Base-by-base conservation (phyloP, 2,113 vertebrate species). In the Andinoacara biseriatus region DNA sequence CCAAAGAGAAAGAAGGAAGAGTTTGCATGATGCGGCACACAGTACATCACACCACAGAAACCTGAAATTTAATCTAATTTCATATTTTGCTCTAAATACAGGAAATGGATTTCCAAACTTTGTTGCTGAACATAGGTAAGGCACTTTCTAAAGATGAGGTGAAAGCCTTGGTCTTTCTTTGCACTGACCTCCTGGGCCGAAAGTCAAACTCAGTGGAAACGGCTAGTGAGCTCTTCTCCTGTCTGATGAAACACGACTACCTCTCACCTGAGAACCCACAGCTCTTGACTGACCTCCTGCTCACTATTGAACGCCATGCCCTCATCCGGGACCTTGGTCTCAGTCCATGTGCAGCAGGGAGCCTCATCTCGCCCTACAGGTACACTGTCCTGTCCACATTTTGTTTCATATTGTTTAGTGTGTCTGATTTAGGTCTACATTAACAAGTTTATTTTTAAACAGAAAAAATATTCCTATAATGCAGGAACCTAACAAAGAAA, bases 201-300 rank as follows among this genome's bases (percentile, higher is more conserved):
- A 93, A 87, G 58, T 58, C 81, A 10, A 67, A 58, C 56, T 54
- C 58, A 1, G 80, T 95, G 78, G 29, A 81, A 10, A 43, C 58
- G 0, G 87, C 89, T 52, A 76, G 2, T 2, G 58, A 92, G 0
- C 92, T 96, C 29, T 96, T 96, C 88, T 31, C 7, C 10, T 49
- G 75, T 7, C 91, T 96, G 78, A 35, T 3, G n/a, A 63, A 90
- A 2, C 24, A 38, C 9, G 87, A 87, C 46, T 20, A 33, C 52
- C 87, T 96, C 4, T 90, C 93, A 3, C 0, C 43, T 1, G 85
- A 93, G 5, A 13, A 59, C 7, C 87, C 77, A 0, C 74, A 90
- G 24, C 92, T 96, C 24, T 87, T 96, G 58, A 56, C 78, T 1
- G 94, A 96, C 38, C 93, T 96, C 7, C 94, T 96, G 6, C 6